Percentiles rank a stretch among this genome's conserved stretches.
phyloP scores from a whole-genome alignment of 2,888 invertebrate genomes.

The Meliscaeva auricollis region DNA sequence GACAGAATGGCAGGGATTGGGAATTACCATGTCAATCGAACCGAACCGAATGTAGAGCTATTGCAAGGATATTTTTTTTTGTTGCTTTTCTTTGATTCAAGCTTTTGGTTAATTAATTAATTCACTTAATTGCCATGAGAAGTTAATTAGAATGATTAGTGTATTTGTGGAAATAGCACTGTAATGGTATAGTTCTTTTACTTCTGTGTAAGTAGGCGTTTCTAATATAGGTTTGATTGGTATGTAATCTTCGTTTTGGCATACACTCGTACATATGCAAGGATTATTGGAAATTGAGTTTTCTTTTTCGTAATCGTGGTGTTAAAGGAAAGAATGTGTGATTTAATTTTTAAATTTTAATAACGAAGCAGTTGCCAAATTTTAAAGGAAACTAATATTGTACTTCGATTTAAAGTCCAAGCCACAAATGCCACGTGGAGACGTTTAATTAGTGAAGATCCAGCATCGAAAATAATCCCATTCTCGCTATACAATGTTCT shows the following conservation, averaged over 20 bases:
- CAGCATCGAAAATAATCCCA: too few species aligned
- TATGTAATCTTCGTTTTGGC: not conserved
- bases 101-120: conserved; percentile 46
- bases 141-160: conserved; percentile 68
- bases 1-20: conserved; percentile 53
- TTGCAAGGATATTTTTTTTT: conserved; percentile 6
- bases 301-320: too few species aligned
- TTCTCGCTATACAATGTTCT: not conserved
- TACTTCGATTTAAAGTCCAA: too few species aligned
- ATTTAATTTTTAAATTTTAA: too few species aligned
- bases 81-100: not conserved
- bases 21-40: conserved; percentile 57
- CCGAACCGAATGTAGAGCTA: conserved; percentile 18
- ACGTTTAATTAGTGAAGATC: too few species aligned
- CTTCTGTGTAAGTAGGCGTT: conserved; percentile 13
- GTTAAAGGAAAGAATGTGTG: too few species aligned
- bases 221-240: conserved; percentile 25
- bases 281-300: conserved; percentile 1
- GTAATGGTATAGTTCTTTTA: conserved; percentile 4
- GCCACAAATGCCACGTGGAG: too few species aligned
- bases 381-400: too few species aligned
- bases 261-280: not conserved
- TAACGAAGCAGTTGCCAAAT: too few species aligned
- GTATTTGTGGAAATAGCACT: conserved; percentile 26
- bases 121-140: conserved; percentile 60